Evolutionary conservation across 1,140 invertebrate species (phyloP), one percentile per base, ranked within the genome.

Genomic region (Caenorhabditis remanei): DNA sequence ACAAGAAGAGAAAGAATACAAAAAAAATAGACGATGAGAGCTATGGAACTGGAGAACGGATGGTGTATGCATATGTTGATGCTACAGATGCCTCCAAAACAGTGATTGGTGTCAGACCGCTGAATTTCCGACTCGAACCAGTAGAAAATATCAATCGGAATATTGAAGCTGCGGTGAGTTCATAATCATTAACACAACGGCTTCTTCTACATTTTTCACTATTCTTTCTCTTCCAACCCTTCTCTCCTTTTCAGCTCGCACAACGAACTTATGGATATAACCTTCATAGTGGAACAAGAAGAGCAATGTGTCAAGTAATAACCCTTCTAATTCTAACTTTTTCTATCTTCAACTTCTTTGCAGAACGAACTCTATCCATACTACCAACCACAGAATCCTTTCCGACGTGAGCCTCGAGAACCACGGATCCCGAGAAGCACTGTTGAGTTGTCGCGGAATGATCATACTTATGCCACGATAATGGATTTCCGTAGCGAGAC

Each of bases 341-440:
- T 19, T 50, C 40, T 79, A 50, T 50, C 71, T 79, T 19, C 24
- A n/a, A 79, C 71, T 79, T 50, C n/a, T 50, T 79, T 79, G 24
- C 71, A 79, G 71, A 79, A 79, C 71, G 71, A 79, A 79, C 71
- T 79, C n/a, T 79, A 79, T 50, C 71, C 71, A 21, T 79, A 79
- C 71, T 79, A 79, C 9, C 71, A 79, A 79, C 71, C 19, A 32
- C 71, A 79, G 9, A 63, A 63, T 24, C 61, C 8, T 3, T 32
- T 63, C 11, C 19, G 61, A 11, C 55, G 55, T n/a, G 55, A 58
- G 19, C 55, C 55, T 11, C 8, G 61, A 32, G 61, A 63, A 14
- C 61, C 61, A 32, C 21, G 61, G 32, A 63, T 63, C 13, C 24
- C 24, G 24, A 24, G 24, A 32, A 63, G 24, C 24, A 63, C 21